These are phyloP conservation scores for Sylvicola cinctus DNA, from an alignment of 2,888 invertebrate genomes.

Conservation along the genomic window DNA sequence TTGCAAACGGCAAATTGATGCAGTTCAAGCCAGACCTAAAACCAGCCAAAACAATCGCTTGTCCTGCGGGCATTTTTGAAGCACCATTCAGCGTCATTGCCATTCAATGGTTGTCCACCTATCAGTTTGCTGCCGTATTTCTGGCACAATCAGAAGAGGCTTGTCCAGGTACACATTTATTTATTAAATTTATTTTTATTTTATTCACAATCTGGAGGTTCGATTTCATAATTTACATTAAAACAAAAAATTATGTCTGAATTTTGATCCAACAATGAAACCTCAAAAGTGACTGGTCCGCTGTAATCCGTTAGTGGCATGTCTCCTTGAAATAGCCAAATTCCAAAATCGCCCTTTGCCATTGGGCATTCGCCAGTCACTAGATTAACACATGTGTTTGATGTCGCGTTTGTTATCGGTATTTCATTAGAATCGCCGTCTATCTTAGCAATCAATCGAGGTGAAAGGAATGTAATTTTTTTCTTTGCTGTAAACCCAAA, in stretches of 20 bases:
- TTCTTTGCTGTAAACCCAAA: too few species aligned
- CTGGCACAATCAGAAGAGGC: constrained; percentile 33
- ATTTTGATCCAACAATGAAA: too few species aligned
- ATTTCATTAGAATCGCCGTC: too few species aligned
- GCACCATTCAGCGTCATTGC: constrained; percentile 37
- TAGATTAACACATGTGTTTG: too few species aligned
- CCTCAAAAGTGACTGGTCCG: too few species aligned
- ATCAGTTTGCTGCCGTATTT: constrained; percentile 67
- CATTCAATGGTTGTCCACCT: constrained; percentile 66
- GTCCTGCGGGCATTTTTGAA: constrained; percentile 30
- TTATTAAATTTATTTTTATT: background rate
- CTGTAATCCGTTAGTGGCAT: too few species aligned
- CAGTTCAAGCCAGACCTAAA: constrained; percentile 84
- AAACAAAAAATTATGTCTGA: background rate
- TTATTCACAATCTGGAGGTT: background rate
- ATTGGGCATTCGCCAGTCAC: too few species aligned
- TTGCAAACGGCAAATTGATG: constrained; percentile 55
- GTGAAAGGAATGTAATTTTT: too few species aligned
- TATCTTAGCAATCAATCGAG: too few species aligned
- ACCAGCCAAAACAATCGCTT: constrained; percentile 49
- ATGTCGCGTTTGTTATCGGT: too few species aligned
- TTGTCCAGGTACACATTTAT: constrained; percentile 28
- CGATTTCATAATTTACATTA: background rate
- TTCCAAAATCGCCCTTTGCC: too few species aligned
- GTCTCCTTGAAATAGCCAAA: too few species aligned